A percentile compares a stretch with the other conserved stretches of the same genome.
Evolutionary conservation across 1,140 invertebrate species (phyloP).

Genomic region (Drosophila parvula): DNA sequence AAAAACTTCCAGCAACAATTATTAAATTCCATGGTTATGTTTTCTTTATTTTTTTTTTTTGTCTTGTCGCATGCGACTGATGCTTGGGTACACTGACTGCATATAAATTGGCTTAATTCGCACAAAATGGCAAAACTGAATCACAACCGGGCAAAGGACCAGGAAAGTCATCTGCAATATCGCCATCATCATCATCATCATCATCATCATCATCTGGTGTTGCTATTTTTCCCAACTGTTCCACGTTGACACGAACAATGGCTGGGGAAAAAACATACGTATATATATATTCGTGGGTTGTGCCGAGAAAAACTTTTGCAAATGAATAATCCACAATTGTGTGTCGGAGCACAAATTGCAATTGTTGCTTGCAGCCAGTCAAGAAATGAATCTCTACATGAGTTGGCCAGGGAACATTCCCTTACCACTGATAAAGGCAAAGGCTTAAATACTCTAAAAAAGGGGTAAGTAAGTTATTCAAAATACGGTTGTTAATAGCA

Average conservation of each 20-base stretch:
- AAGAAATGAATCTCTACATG: slow-evolving; percentile 61
- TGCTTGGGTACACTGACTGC: slow-evolving; percentile 46
- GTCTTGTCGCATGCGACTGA: slow-evolving; percentile 24
- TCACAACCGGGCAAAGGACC: slow-evolving; percentile 36
- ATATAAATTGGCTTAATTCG: slow-evolving; percentile 81
- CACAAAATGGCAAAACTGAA: slow-evolving; percentile 69
- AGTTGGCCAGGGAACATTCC: slow-evolving; percentile 4
- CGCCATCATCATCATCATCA: slow-evolving; percentile 42
- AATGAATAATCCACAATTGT: slow-evolving; percentile 77
- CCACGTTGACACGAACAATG: slow-evolving; percentile 53
- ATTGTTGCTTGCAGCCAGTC: slow-evolving; percentile 73
- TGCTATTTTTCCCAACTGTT: slow-evolving; percentile 13
- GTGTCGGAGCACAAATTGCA: slow-evolving; percentile 73
- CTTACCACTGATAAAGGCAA: background rate
- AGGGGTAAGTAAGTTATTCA: background rate
- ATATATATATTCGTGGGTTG: slow-evolving; percentile 32
- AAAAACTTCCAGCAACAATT: slow-evolving; percentile 66
- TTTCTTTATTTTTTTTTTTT: slow-evolving; percentile 40
- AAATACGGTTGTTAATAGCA: rapidly evolving
- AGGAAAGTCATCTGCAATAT: slow-evolving; percentile 37
- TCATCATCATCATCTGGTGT: slow-evolving; percentile 42
- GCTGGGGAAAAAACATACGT: slow-evolving; percentile 13
- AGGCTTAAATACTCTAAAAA: background rate
- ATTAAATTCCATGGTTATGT: slow-evolving; percentile 60
- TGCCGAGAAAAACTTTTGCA: slow-evolving; percentile 65